Conservation (phyloP, 2,797 vertebrate genomes). For the Xerus rutilus region DNA sequence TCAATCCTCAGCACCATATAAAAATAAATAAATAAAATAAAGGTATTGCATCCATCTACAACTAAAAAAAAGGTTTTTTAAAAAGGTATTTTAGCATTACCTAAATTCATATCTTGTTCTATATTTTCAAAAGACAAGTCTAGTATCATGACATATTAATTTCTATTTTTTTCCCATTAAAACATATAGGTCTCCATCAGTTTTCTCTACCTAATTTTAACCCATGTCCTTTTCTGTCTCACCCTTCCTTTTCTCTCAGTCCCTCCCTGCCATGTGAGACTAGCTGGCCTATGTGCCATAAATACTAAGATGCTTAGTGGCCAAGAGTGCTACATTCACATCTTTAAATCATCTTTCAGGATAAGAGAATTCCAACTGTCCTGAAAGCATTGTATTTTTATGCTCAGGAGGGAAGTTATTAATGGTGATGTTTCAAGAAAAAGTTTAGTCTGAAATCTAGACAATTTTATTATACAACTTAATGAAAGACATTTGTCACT, state of each 20-base stretch:
- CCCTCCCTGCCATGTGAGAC: background rate
- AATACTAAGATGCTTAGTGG: background rate
- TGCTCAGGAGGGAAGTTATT: slow-evolving; percentile 9
- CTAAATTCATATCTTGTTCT: slow-evolving; percentile 12
- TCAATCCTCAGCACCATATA: too few relatives aligned
- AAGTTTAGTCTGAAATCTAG: slow-evolving; percentile 46
- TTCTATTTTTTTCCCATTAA: slow-evolving; percentile 53
- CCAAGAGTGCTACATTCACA: background rate
- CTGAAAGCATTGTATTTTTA: background rate
- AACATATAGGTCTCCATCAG: slow-evolving; percentile 1
- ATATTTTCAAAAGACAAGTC: slow-evolving; percentile 17
- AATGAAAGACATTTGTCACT: slow-evolving; percentile 31
- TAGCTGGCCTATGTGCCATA: background rate
- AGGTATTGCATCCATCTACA: too few relatives aligned
- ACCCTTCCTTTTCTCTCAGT: background rate
- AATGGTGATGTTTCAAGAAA: slow-evolving; percentile 35
- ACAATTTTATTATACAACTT: slow-evolving; percentile 31
- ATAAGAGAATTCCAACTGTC: background rate
- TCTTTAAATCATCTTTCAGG: background rate
- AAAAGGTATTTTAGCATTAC: slow-evolving; percentile 14
- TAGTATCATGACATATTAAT: background rate
- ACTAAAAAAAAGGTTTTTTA: background rate
- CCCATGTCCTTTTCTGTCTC: background rate
- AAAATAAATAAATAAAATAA: too few relatives aligned
- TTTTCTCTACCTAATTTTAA: slow-evolving; percentile 39